phyloP scores from a whole-genome alignment of 2,888 invertebrate genomes.

The Callyntrura sp. region DNA sequence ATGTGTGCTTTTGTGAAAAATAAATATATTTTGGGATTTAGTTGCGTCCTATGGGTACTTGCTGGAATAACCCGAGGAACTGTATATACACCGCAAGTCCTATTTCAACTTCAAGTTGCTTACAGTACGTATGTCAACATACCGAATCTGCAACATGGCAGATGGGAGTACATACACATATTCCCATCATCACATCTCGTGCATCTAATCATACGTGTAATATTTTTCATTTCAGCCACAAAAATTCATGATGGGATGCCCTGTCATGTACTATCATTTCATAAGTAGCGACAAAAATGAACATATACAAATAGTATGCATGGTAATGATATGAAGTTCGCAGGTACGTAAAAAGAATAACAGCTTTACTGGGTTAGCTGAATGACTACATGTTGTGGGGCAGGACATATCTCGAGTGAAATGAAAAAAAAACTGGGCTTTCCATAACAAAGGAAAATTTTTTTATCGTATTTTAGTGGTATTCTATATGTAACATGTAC shows the following conservation, averaged over 20 bases:
- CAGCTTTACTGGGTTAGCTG: background rate
- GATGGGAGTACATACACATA: background rate
- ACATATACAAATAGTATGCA: background rate
- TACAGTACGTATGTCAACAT: constrained; percentile 63
- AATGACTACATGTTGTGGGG: background rate
- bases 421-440: background rate
- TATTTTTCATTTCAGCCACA: constrained; percentile 12
- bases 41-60: constrained; percentile 12
- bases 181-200: background rate
- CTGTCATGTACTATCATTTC: constrained; percentile 72
- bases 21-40: constrained; percentile 72
- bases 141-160: background rate
- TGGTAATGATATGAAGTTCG: background rate
- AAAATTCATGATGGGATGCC: constrained; percentile 61
- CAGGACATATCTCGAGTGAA: background rate
- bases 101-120: constrained; percentile 30
- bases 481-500: background rate
- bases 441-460: constrained; percentile 30
- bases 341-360: constrained; percentile 18
- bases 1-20: constrained; percentile 61
- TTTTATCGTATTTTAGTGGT: background rate
- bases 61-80: constrained; percentile 10
- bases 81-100: constrained; percentile 50
- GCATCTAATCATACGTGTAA: constrained; percentile 47
- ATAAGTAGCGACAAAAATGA: constrained; percentile 15